phyloP scores from a whole-genome alignment of 2,113 vertebrate species.

The Aptenodytes patagonicus region DNA sequence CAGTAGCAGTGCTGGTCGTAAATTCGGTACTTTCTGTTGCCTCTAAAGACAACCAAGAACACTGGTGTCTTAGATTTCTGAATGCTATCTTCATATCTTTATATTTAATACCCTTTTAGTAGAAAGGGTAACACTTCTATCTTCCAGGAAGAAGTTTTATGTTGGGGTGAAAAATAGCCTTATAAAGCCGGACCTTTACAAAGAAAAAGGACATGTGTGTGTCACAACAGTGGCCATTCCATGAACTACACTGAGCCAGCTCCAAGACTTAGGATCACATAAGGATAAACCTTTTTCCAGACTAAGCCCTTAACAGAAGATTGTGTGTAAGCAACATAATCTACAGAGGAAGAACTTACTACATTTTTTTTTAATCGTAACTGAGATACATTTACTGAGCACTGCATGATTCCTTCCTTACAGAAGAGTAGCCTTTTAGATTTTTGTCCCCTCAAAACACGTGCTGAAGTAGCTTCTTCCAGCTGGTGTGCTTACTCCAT shows the following conservation, averaged over 20 bases:
- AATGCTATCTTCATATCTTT: background rate
- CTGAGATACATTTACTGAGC: background rate
- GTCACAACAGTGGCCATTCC: background rate
- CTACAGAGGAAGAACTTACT: background rate
- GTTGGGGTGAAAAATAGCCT: background rate
- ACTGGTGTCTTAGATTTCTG: background rate
- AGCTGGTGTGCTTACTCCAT: conserved; percentile 60
- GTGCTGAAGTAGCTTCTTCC: background rate
- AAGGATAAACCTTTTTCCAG: background rate
- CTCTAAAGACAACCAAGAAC: background rate
- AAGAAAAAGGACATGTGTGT: background rate
- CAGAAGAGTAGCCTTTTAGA: background rate
- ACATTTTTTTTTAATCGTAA: background rate
- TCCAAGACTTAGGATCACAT: background rate
- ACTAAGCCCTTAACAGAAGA: background rate
- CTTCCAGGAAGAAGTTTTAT: background rate
- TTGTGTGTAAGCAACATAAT: background rate
- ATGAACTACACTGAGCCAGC: background rate
- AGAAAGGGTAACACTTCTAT: background rate
- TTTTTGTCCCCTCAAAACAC: background rate
- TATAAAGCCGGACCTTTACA: background rate
- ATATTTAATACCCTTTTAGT: background rate
- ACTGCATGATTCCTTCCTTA: background rate
- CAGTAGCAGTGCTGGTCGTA: background rate
- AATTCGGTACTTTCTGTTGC: background rate